These are phyloP conservation scores for Lacanobia wlatinum DNA, from an alignment of 2,888 invertebrate genomes.

Conservation along the genomic window DNA sequence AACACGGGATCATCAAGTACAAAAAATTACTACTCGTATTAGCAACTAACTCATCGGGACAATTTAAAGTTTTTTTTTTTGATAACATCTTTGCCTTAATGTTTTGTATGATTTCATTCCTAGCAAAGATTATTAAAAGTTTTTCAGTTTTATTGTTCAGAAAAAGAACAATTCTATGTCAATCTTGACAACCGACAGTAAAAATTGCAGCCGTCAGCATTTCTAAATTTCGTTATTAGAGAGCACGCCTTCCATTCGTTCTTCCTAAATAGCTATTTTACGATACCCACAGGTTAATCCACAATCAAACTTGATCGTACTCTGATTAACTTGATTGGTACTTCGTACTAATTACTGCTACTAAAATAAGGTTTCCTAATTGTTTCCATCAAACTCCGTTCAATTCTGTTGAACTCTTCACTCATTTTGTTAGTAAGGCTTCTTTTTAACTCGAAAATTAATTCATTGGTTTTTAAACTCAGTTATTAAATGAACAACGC, in stretches of 20 bases:
- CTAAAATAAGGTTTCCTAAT: constrained; percentile 38
- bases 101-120: too few species aligned
- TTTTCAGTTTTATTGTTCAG: not conserved
- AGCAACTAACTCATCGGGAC: too few species aligned
- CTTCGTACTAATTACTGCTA: constrained; percentile 35
- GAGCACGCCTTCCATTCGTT: not conserved
- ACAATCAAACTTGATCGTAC: constrained; percentile 44
- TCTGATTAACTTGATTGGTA: constrained; percentile 48
- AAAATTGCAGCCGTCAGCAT: too few species aligned
- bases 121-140: too few species aligned
- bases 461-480: not conserved
- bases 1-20: too few species aligned
- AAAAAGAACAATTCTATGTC: not conserved
- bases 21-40: too few species aligned
- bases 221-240: not conserved
- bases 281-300: constrained; percentile 42
- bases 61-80: too few species aligned
- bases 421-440: constrained; percentile 4
- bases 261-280: constrained; percentile 22
- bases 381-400: constrained; percentile 16
- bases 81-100: too few species aligned
- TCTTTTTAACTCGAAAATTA: not conserved
- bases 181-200: too few species aligned
- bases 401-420: constrained; percentile 6
- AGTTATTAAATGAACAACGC: not conserved